phyloP scores from a whole-genome alignment of 2,888 invertebrate species.

The Lycophotia porphyrea region DNA sequence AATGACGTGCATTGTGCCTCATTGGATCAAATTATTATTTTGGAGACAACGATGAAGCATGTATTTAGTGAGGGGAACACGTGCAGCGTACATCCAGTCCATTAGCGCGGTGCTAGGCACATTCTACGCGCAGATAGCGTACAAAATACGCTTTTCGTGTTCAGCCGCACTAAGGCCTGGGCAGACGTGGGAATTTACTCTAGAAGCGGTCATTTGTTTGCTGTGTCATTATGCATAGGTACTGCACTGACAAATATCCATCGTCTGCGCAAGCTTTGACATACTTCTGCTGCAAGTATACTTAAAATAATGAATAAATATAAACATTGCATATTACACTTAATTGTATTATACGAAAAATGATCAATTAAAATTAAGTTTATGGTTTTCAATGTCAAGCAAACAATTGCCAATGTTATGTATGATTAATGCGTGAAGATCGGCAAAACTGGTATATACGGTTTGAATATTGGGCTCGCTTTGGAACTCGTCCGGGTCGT shows the following conservation, averaged over 20 bases:
- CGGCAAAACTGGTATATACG: neutral
- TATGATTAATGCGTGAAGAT: conserved; percentile 6
- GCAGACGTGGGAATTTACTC: neutral
- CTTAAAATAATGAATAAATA: conserved; percentile 11
- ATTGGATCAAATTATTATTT: conserved; percentile 8
- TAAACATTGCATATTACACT: neutral
- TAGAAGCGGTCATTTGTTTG: neutral
- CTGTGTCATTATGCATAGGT: neutral
- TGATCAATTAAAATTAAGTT: neutral
- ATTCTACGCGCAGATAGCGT: conserved; percentile 4
- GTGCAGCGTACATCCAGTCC: conserved; percentile 19
- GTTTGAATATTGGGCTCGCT: neutral
- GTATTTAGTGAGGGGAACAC: conserved; percentile 22
- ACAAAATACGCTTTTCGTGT: neutral
- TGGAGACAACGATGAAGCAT: neutral
- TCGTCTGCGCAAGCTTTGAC: neutral
- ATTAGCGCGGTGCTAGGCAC: neutral
- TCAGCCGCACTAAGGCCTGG: conserved; percentile 1
- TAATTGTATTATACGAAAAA: neutral
- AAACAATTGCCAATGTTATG: conserved; percentile 19
- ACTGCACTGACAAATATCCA: neutral
- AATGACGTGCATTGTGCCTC: neutral
- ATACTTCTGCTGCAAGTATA: conserved; percentile 17
- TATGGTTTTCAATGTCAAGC: neutral
- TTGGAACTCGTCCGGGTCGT: conserved; percentile 7